Evolutionary conservation across 1,140 invertebrate genomes (phyloP), one percentile per base, ranked within the genome.

Genomic region (Zaprionus capensis): DNA sequence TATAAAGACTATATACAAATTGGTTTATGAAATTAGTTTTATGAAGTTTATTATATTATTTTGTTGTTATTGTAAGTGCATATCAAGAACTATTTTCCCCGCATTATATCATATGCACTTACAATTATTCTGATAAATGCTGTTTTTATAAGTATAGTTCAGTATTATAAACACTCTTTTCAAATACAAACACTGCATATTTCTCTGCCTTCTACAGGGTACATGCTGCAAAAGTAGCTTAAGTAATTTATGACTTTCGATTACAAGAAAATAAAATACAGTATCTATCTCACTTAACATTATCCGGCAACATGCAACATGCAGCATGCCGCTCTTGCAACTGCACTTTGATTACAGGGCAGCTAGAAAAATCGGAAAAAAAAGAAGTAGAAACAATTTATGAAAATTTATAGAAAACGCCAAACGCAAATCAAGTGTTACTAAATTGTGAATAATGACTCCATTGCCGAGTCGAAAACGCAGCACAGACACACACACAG

Each of bases 391-490:
- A 80, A 88, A 85, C 81, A 88, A 90, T 90, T 84, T 88, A 81
- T 90, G 76, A 81, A 81, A 84, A 73, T 84, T 84, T 77, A 82
- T 77, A 90, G 78, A 80, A 85, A 90, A 88, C 34, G 85, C 75
- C 84, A 70, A 88, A 88, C 81, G 78, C 85, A 90, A 88, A 90
- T 88, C 85, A 88, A 88, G 85, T 88, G 85, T 88, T 90, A 88
- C 85, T 88, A 88, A 88, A 88, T 88, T 88, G 85, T 88, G 84
- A 88, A 85, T 88, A 90, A 90, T 88, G 85, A 88, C 85, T 84
- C 81, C 85, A 85, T 80, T 9, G 22, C 20, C 26, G 28, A 12
- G 20, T 28, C 51, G 62, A 56, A 76, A 66, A 49, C 56, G 59
- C 41, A 49, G 49, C 38, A 69, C 41, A 76, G 31, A 67, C 49